A percentile compares a stretch with the other conserved stretches of the same genome.
Conservation (phyloP, 2,888 invertebrate species). For the Ceratothoa steindachneri region DNA sequence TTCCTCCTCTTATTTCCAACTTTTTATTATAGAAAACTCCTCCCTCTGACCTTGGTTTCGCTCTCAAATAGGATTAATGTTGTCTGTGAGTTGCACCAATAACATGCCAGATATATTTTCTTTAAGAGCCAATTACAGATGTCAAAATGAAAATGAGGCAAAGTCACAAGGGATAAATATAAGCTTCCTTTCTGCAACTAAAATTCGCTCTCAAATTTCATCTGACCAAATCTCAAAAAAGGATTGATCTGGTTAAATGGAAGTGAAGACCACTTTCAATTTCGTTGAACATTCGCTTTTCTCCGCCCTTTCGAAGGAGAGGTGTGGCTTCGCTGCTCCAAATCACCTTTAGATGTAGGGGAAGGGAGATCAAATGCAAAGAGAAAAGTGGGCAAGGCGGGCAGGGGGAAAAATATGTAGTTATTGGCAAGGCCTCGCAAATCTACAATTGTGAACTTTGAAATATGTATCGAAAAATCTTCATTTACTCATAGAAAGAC, state of each 20-base stretch:
- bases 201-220: no score
- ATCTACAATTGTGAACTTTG: no score
- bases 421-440: no score
- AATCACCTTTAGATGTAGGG: background rate
- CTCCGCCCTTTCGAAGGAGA: background rate
- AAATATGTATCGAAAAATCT: no score
- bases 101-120: background rate
- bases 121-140: background rate
- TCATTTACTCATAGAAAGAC: no score
- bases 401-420: background rate
- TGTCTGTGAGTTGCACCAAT: background rate
- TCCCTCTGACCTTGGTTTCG: background rate
- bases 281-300: background rate
- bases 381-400: background rate
- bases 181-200: no score
- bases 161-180: no score
- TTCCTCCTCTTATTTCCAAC: background rate
- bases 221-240: no score
- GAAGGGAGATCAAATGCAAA: background rate
- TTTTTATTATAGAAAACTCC: background rate
- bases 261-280: background rate
- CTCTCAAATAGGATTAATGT: background rate
- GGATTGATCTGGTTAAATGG: background rate
- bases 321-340: background rate
- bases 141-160: no score